Conservation (phyloP, 2,888 invertebrate genomes). For the Tipula vernalis region DNA sequence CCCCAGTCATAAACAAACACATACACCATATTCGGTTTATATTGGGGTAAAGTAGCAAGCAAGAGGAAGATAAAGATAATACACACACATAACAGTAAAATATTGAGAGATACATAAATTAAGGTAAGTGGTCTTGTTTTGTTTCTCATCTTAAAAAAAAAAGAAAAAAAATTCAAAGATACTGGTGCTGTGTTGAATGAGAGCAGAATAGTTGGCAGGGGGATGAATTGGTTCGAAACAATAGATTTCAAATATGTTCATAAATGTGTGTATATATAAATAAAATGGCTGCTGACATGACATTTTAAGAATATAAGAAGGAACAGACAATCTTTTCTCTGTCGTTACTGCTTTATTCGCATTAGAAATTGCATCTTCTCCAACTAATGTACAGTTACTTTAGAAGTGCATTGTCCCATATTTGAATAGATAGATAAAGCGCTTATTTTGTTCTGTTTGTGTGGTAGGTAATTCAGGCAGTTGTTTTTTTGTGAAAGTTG, state of each 20-base stretch:
- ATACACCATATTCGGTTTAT: neutral
- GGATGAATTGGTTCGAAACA: neutral
- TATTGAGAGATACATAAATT: neutral
- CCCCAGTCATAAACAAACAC: neutral
- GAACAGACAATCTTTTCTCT: neutral
- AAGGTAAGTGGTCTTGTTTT: neutral
- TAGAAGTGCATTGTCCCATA: neutral
- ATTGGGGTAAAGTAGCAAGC: neutral
- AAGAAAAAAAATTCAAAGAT: neutral
- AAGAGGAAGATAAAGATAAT: neutral
- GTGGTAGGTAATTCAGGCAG: neutral
- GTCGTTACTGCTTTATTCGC: neutral
- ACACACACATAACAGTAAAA: neutral
- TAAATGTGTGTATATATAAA: neutral
- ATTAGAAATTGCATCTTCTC: neutral
- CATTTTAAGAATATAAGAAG: neutral
- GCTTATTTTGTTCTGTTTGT: too few relatives aligned
- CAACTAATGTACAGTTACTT: neutral
- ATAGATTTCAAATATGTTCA: neutral
- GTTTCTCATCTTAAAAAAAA: neutral
- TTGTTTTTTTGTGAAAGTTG: neutral
- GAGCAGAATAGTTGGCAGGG: neutral
- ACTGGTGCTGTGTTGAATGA: neutral
- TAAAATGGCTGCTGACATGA: constrained; percentile 4
- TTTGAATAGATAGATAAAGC: neutral